A percentile compares a stretch with the other conserved stretches of the same genome.
These are phyloP conservation scores for Miniopterus natalensis DNA, from an alignment of 2,113 vertebrate genomes.

Conservation along the genomic window DNA sequence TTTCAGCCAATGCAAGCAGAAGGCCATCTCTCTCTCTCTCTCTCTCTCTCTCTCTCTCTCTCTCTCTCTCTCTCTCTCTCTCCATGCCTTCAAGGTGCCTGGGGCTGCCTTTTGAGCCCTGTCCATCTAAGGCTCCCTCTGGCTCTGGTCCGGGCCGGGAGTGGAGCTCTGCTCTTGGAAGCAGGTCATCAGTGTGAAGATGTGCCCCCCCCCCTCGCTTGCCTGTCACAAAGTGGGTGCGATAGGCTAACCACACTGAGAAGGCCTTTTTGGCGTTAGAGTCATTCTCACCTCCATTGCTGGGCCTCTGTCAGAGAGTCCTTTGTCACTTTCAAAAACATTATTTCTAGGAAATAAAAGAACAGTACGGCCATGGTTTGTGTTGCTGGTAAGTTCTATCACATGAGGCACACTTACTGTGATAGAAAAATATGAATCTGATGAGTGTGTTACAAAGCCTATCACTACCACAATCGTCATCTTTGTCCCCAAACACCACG, in stretches of 20 bases:
- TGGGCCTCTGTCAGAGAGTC: constrained; percentile 57
- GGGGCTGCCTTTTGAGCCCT: not conserved
- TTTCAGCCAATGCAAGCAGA: not conserved
- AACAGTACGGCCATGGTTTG: constrained; percentile 25
- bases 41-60: not conserved
- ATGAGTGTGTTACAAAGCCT: constrained; percentile 50
- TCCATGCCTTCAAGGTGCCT: not conserved
- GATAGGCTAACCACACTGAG: not conserved
- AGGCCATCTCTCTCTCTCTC: not conserved
- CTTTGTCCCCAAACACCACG: constrained; percentile 43
- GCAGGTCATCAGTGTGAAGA: not conserved
- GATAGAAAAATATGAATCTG: constrained; percentile 67
- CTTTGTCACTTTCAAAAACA: constrained; percentile 73
- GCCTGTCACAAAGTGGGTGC: not conserved
- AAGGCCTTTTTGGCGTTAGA: not conserved
- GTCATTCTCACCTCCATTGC: not conserved
- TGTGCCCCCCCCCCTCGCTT: not conserved
- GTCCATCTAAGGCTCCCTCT: not conserved
- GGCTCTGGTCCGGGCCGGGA: not conserved
- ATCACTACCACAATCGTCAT: not conserved
- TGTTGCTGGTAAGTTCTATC: constrained; percentile 56
- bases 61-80: not conserved
- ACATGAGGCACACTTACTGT: not conserved
- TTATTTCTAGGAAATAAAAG: constrained; percentile 77
- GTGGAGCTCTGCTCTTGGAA: not conserved